phyloP scores from a whole-genome alignment of 2,888 invertebrate genomes.

The Rhogogaster chlorosoma region DNA sequence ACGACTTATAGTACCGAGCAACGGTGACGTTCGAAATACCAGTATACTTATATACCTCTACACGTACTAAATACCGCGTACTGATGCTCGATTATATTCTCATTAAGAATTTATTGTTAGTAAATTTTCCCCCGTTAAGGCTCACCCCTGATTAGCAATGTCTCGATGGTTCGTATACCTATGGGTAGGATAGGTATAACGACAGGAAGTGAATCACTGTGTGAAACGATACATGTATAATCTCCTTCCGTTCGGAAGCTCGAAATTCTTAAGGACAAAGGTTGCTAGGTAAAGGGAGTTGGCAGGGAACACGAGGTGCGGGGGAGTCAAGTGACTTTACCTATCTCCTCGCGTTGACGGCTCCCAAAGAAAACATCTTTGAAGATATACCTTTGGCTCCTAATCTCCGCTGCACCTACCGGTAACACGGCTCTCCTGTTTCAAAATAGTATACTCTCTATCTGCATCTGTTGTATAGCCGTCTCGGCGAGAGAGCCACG shows the following conservation, averaged over 20 bases:
- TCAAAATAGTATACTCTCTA: slow-evolving; percentile 42
- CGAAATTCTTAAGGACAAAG: slow-evolving; percentile 2
- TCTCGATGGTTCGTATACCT: not conserved
- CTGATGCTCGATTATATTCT: not conserved
- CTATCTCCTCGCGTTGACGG: not conserved
- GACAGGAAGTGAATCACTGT: slow-evolving; percentile 26
- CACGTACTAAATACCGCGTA: not conserved
- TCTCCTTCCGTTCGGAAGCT: not conserved
- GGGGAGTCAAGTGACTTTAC: slow-evolving; percentile 1
- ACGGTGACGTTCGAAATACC: not conserved
- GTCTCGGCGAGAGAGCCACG: slow-evolving; percentile 29
- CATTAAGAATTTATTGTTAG: not conserved
- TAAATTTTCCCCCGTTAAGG: not conserved
- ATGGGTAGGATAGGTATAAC: not conserved
- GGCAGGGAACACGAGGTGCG: slow-evolving; percentile 50
- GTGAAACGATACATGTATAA: not conserved
- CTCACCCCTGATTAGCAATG: not conserved
- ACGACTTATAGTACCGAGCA: slow-evolving; percentile 1
- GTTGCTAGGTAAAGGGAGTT: not conserved
- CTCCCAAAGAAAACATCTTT: slow-evolving; percentile 33
- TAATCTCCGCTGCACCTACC: slow-evolving; percentile 47
- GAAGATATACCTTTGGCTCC: slow-evolving; percentile 37
- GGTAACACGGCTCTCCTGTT: slow-evolving; percentile 48
- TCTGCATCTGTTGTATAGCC: slow-evolving; percentile 43
- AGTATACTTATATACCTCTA: not conserved